These are phyloP conservation scores for Dysmachus trigonus DNA, from an alignment of 2,888 invertebrate genomes.

Conservation along the genomic window DNA sequence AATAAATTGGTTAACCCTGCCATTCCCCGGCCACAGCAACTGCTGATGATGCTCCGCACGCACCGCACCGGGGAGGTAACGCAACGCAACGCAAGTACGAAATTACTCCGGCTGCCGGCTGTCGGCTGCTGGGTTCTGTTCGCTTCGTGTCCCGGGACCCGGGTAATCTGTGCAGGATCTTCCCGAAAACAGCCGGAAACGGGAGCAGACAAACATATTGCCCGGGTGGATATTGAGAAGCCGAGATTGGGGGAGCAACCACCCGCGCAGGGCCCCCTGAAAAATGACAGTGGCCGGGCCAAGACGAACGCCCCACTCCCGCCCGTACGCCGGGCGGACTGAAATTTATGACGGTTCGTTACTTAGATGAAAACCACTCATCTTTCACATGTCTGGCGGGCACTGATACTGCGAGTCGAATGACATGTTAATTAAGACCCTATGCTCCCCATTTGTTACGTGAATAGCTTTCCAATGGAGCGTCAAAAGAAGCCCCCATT, in stretches of 20 bases:
- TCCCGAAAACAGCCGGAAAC: neutral
- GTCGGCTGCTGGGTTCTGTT: too few relatives aligned
- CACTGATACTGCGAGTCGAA: slow-evolving; percentile 30
- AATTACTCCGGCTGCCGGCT: neutral
- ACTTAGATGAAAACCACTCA: slow-evolving; percentile 43
- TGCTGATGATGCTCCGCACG: slow-evolving; percentile 30
- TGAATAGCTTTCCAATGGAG: slow-evolving; percentile 34
- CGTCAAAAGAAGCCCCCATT: slow-evolving; percentile 9
- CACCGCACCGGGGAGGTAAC: slow-evolving; percentile 17
- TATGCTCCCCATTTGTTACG: slow-evolving; percentile 40
- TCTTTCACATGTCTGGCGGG: slow-evolving; percentile 37
- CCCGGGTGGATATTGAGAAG: slow-evolving; percentile 27
- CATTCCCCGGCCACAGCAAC: slow-evolving; percentile 5
- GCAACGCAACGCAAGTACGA: neutral
- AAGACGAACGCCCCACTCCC: neutral
- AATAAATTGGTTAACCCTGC: slow-evolving; percentile 43
- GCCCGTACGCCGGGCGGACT: neutral
- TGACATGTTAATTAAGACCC: slow-evolving; percentile 43
- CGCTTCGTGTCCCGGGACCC: too few relatives aligned
- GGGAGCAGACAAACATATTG: slow-evolving; percentile 20
- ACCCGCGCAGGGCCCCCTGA: slow-evolving; percentile 8
- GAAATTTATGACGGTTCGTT: slow-evolving; percentile 43
- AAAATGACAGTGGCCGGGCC: neutral
- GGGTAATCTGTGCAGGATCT: slow-evolving; percentile 19
- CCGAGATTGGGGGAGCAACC: slow-evolving; percentile 9